Percentiles rank a stretch among this genome's conserved stretches.
Evolutionary conservation across 2,888 invertebrate species (phyloP).

Genomic region (Leuctra nigra): DNA sequence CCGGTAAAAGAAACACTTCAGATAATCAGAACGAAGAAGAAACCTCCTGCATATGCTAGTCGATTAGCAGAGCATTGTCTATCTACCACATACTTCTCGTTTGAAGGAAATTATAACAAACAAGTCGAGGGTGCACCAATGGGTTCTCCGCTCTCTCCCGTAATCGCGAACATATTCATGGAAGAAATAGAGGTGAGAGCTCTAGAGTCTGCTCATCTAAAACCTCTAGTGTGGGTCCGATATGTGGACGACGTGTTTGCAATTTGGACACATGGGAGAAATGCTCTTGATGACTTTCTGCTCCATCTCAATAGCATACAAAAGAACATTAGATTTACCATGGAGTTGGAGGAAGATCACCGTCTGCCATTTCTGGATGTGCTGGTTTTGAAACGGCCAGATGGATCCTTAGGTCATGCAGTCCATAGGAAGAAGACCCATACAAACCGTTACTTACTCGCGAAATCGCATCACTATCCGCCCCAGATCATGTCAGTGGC

Average conservation of each 20-base stretch:
- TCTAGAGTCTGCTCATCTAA: background rate
- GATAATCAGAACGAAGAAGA: background rate
- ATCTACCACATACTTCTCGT: background rate
- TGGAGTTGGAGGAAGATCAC: constrained; percentile 3
- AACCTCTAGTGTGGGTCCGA: background rate
- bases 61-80: background rate
- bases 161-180: background rate
- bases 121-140: background rate
- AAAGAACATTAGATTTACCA: constrained; percentile 3
- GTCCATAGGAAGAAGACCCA: background rate
- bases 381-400: background rate
- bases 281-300: background rate
- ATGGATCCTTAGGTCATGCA: background rate
- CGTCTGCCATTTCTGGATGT: background rate
- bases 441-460: background rate
- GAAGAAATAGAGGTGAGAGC: background rate
- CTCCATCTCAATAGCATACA: background rate
- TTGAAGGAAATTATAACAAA: background rate
- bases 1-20: background rate
- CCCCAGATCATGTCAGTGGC: background rate
- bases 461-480: background rate
- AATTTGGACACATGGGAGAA: background rate
- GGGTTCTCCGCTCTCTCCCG: background rate
- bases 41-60: background rate
- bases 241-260: background rate